These are phyloP conservation scores for Megaceryle torquata DNA, from an alignment of 2,113 vertebrate species.

Conservation along the genomic window DNA sequence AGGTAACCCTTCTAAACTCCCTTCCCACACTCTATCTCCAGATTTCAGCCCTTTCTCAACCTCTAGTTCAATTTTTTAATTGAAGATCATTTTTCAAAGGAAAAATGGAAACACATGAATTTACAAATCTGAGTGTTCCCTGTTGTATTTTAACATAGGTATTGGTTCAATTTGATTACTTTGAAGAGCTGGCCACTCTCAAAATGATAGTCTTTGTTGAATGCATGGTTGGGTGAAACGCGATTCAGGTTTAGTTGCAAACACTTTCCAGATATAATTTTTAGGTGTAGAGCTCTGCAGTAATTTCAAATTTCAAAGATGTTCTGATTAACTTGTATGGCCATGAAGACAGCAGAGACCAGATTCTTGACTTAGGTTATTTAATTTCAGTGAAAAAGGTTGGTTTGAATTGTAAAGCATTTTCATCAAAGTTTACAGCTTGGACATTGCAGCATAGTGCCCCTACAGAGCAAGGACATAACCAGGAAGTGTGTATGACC, in stretches of 20 bases:
- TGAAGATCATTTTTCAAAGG: background rate
- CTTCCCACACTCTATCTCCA: background rate
- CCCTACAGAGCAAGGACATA: background rate
- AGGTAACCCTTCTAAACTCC: background rate
- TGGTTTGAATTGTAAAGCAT: background rate
- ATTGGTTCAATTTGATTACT: background rate
- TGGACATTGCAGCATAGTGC: background rate
- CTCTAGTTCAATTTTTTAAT: background rate
- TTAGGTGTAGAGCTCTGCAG: background rate
- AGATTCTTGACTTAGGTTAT: background rate
- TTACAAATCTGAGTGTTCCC: background rate
- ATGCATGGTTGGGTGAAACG: background rate
- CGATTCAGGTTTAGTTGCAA: background rate
- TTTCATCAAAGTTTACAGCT: background rate
- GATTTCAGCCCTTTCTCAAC: background rate
- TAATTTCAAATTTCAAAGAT: background rate
- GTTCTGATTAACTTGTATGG: background rate
- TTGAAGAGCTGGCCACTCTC: background rate
- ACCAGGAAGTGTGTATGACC: background rate
- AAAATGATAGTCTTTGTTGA: background rate
- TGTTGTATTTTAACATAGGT: background rate
- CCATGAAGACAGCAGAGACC: background rate
- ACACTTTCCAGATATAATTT: background rate
- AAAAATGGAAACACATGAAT: background rate
- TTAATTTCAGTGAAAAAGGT: background rate